Base-by-base conservation (phyloP, 2,888 invertebrate genomes). In the Pseudococcus viburni region DNA sequence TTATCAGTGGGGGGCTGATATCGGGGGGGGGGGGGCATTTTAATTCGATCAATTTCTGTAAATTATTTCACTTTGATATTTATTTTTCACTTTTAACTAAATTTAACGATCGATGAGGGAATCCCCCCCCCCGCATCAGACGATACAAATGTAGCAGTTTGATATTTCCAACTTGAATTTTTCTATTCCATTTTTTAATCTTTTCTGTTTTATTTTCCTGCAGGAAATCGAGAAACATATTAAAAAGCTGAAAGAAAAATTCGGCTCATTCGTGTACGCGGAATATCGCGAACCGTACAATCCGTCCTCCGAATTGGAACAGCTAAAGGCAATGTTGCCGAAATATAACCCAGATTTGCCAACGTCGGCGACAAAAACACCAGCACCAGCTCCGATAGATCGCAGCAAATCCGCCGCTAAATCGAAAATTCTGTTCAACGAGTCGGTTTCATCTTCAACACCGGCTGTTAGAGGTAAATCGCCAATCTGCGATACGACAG, bases 211-310 rank as follows among this genome's bases (percentile, higher is more conserved):
- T 91, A 92, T 48, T 90, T 85, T 12, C 55, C 0, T 22, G 11
- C 51, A 94, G 94, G 96, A 97, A 93, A 94, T 97, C 0, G 94
- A 95, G 89, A 95, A 95, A 90, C 85, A 88, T 22, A 88, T 88
- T 12, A 85, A 88, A 39, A 88, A 88, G 46, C 93, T 97, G 89
- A 94, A 93, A 89, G 93, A 93, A 68, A 94, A 94, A 90, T 95
- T 95, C 91, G 96, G 95, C 0, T 92, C 92, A 89, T 97, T 96
- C 91, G 93, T 94, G 46, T 95, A 95, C 92, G 95, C 96, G 0
- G 94, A 94, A 0, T 94, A 94, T 90, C 94, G 94, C 90, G 95
- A 94, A 39, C 93, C 93, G 0, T 95, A 95, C 90, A 94, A 95
- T 89, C 94, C 95, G 0, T 91, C 92, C 12, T 93, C 94, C 88